These are phyloP conservation scores for Beaufortia kweichowensis DNA, from an alignment of 2,113 vertebrate species.

Conservation along the genomic window DNA sequence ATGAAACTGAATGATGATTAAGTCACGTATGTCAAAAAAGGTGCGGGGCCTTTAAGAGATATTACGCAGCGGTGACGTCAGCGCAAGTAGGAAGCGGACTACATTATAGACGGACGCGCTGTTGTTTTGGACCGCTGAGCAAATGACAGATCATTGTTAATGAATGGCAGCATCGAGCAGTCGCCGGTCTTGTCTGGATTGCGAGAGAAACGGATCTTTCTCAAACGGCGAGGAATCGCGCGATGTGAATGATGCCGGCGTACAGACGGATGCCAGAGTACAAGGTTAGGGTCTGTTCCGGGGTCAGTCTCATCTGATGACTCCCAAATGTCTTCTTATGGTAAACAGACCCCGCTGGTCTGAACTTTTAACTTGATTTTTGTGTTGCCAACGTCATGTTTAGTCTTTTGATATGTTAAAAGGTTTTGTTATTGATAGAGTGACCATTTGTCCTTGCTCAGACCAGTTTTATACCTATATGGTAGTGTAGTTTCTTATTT, in stretches of 20 bases:
- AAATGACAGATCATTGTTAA: conserved; percentile 5
- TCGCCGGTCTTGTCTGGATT: not conserved
- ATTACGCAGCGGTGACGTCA: conserved; percentile 24
- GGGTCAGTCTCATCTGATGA: not conserved
- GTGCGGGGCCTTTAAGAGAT: not conserved
- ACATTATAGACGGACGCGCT: not conserved
- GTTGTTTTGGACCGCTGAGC: not conserved
- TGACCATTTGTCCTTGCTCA: too few relatives aligned
- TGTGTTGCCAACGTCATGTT: not conserved
- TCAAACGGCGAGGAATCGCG: conserved; percentile 11
- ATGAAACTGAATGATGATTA: too few relatives aligned
- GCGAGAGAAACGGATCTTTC: conserved; percentile 30
- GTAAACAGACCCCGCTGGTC: not conserved
- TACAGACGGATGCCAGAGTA: conserved; percentile 67
- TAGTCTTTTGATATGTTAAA: not conserved
- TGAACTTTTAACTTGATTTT: not conserved
- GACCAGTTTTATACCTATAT: too few relatives aligned
- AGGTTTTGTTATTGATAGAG: not conserved
- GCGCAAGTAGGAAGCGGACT: conserved; percentile 5
- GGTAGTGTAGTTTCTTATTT: not conserved
- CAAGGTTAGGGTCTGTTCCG: conserved; percentile 64
- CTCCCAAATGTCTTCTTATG: not conserved
- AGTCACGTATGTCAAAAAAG: too few relatives aligned
- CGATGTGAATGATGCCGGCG: conserved; percentile 58
- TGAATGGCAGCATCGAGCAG: conserved; percentile 44